Conservation (phyloP, 2,113 vertebrate species). For the Thinocorus orbignyianus region DNA sequence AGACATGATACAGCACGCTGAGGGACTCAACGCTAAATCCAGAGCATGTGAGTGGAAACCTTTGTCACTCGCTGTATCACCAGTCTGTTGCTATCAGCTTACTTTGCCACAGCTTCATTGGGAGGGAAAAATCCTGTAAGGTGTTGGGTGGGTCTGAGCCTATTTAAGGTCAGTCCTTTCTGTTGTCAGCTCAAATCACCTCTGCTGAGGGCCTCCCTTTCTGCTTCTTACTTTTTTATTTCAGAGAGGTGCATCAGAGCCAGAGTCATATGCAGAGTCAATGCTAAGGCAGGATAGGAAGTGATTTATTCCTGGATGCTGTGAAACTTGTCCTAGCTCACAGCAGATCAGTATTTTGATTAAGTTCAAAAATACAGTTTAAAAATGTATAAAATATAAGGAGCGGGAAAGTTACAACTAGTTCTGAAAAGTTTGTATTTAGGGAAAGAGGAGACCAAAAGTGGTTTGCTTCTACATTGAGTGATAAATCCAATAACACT, state of each 20-base stretch:
- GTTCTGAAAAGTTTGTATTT: not conserved
- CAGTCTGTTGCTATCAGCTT: not conserved
- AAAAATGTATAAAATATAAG: not conserved
- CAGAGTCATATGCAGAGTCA: not conserved
- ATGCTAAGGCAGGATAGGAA: not conserved
- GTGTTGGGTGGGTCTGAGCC: not conserved
- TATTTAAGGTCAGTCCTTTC: not conserved
- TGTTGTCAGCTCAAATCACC: not conserved
- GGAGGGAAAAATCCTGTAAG: not conserved
- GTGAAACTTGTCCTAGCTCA: not conserved
- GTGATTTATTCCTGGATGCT: not conserved
- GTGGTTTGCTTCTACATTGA: not conserved
- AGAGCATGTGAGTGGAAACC: not conserved
- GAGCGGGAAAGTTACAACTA: not conserved
- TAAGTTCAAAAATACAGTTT: not conserved
- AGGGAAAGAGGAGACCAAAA: not conserved
- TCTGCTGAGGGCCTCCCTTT: not conserved
- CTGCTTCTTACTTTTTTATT: not conserved
- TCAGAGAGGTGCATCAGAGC: not conserved
- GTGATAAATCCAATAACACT: not conserved
- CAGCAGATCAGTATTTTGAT: not conserved
- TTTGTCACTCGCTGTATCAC: too few species aligned
- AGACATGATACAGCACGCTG: accelerated
- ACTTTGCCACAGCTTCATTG: not conserved
- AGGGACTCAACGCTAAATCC: not conserved